A percentile compares a stretch with the other conserved stretches of the same genome.
These are phyloP conservation scores for Datnioides undecimradiatus DNA, from an alignment of 2,113 vertebrate species.

Conservation along the genomic window DNA sequence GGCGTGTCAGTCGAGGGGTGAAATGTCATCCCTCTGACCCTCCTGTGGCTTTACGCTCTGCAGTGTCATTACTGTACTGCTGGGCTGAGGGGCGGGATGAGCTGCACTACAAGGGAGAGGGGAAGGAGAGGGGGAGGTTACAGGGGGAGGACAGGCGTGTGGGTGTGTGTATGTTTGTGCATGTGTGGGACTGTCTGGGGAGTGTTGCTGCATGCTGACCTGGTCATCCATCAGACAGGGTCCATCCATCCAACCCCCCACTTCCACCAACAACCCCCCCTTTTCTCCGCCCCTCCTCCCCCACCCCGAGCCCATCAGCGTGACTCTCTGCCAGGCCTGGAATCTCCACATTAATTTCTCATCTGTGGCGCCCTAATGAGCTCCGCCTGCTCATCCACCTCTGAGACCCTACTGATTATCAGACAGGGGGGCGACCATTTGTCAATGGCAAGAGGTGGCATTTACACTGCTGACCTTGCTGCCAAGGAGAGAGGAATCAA, in stretches of 20 bases:
- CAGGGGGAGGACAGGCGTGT: slow-evolving; percentile 48
- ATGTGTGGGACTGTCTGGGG: slow-evolving; percentile 57
- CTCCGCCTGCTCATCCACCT: slow-evolving; percentile 81
- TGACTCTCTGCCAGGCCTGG: slow-evolving; percentile 72
- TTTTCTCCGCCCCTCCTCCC: background rate
- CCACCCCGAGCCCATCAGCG: slow-evolving; percentile 47
- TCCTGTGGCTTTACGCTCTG: slow-evolving; percentile 30
- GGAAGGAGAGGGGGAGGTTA: slow-evolving; percentile 35
- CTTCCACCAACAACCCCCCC: background rate
- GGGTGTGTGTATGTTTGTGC: slow-evolving; percentile 39
- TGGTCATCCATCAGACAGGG: slow-evolving; percentile 75
- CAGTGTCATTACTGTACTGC: slow-evolving; percentile 47
- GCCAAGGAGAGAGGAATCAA: slow-evolving; percentile 71
- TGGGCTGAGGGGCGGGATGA: slow-evolving; percentile 5
- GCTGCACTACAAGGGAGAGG: slow-evolving; percentile 6
- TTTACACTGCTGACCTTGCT: slow-evolving; percentile 81
- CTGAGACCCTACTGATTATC: slow-evolving; percentile 82
- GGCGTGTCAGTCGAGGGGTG: slow-evolving; percentile 49
- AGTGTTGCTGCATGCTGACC: slow-evolving; percentile 73
- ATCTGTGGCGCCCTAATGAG: slow-evolving; percentile 82
- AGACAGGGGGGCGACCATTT: slow-evolving; percentile 74
- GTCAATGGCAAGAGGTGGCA: slow-evolving; percentile 81
- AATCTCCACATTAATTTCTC: slow-evolving; percentile 83
- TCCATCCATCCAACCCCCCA: slow-evolving; percentile 56
- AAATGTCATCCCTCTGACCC: slow-evolving; percentile 41